phyloP scores from a whole-genome alignment of 1,140 invertebrate genomes.

The Whitmania pigra region DNA sequence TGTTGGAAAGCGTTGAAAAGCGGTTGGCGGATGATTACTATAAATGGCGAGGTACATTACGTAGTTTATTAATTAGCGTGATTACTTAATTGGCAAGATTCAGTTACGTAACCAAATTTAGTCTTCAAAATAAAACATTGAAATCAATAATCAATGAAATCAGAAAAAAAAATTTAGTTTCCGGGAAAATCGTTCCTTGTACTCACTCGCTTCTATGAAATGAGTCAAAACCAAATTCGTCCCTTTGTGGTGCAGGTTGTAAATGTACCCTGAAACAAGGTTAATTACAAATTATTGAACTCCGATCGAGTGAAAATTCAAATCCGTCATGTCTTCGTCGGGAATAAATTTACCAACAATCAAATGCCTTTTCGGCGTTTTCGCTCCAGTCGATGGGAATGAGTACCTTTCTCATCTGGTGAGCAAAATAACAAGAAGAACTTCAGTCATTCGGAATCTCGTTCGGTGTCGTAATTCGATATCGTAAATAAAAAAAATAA shows the following conservation, averaged over 20 bases:
- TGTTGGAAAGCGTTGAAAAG: too few relatives aligned
- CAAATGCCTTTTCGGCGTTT: slow-evolving; percentile 22
- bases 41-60: too few relatives aligned
- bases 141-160: not conserved
- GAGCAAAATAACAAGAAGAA: too few relatives aligned
- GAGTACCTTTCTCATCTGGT: slow-evolving; percentile 12
- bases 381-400: slow-evolving; percentile 23
- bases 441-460: too few relatives aligned
- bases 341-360: slow-evolving; percentile 13
- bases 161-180: too few relatives aligned
- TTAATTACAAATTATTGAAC: too few relatives aligned
- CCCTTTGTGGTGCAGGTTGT: slow-evolving; percentile 22
- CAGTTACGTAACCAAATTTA: too few relatives aligned
- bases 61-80: too few relatives aligned
- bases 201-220: slow-evolving; percentile 24
- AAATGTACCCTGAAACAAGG: slow-evolving; percentile 23
- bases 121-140: not conserved
- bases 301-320: not conserved
- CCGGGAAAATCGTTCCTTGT: not conserved
- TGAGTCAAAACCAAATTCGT: slow-evolving; percentile 17
- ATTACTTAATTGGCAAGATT: too few relatives aligned
- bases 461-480: too few relatives aligned
- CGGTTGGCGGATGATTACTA: too few relatives aligned
- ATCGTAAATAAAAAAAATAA: too few relatives aligned
- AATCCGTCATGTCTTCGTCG: not conserved